phyloP scores from a whole-genome alignment of 2,797 vertebrate species.

The Acanthurus tractus region DNA sequence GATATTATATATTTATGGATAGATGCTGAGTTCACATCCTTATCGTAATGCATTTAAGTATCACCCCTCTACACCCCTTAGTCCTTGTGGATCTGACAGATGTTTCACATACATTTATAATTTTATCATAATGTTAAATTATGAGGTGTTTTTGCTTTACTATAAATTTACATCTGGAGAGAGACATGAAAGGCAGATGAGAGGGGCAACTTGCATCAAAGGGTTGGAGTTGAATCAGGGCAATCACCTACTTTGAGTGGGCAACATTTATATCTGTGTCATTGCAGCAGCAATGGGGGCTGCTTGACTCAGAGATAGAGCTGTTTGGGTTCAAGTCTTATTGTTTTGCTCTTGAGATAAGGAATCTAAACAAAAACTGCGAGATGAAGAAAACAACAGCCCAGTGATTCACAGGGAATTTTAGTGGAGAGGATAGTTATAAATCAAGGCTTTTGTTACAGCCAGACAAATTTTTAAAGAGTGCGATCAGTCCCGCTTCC shows the following conservation, averaged over 20 bases:
- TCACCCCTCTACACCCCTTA: no score
- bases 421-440: constrained; percentile 58
- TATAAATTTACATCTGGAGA: no score
- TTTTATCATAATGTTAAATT: no score
- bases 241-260: constrained; percentile 18
- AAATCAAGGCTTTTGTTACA: constrained; percentile 75
- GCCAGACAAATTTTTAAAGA: constrained; percentile 57
- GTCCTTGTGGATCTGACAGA: constrained; percentile 29
- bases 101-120: neutral
- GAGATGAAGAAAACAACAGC: constrained; percentile 13
- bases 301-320: constrained; percentile 3
- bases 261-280: constrained; percentile 52
- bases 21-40: no score
- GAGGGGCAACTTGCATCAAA: no score
- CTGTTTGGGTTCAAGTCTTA: constrained; percentile 37
- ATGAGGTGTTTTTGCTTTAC: no score
- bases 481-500: constrained; percentile 69
- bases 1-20: no score
- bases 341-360: constrained; percentile 34
- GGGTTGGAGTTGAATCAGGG: no score
- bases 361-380: constrained; percentile 15
- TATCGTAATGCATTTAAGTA: no score
- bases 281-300: constrained; percentile 24
- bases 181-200: no score
- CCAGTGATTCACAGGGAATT: constrained; percentile 57